A percentile compares a stretch with the other conserved stretches of the same genome.
phyloP scores from a whole-genome alignment of 2,888 invertebrate species.

The Sympetrum striolatum region DNA sequence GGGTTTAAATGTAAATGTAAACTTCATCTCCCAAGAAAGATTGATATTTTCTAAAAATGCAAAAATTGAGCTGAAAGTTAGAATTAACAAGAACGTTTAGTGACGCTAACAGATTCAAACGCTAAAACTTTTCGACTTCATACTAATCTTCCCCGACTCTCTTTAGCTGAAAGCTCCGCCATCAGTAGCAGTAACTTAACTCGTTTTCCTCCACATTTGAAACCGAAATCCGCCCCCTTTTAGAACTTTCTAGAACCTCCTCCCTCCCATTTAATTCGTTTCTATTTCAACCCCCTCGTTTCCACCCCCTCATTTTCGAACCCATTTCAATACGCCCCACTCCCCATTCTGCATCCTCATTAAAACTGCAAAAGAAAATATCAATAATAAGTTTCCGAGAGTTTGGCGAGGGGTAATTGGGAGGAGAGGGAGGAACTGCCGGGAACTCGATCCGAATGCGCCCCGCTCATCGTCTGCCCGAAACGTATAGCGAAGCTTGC shows the following conservation, averaged over 20 bases:
- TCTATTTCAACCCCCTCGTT: background rate
- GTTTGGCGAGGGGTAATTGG: background rate
- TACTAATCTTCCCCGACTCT: no score
- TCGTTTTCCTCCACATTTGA: background rate
- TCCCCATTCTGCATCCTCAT: conserved; percentile 17
- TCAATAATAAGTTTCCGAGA: conserved; percentile 34
- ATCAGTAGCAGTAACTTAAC: background rate
- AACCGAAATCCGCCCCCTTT: background rate
- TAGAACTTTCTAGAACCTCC: background rate
- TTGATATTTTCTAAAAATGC: no score
- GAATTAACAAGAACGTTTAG: no score
- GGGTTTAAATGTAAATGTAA: no score
- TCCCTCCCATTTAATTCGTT: background rate
- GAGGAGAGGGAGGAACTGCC: background rate
- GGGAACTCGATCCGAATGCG: background rate
- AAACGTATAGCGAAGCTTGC: background rate
- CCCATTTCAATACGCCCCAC: background rate
- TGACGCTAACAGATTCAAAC: no score
- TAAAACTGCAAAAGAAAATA: conserved; percentile 44
- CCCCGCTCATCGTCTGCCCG: background rate
- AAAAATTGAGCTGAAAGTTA: no score
- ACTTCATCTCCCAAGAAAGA: no score
- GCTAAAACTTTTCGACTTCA: no score
- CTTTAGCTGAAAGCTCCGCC: no score
- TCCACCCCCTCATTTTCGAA: background rate